Evolutionary conservation across 1,140 invertebrate species (phyloP).

Genomic region (Atopsyche davidsoni): DNA sequence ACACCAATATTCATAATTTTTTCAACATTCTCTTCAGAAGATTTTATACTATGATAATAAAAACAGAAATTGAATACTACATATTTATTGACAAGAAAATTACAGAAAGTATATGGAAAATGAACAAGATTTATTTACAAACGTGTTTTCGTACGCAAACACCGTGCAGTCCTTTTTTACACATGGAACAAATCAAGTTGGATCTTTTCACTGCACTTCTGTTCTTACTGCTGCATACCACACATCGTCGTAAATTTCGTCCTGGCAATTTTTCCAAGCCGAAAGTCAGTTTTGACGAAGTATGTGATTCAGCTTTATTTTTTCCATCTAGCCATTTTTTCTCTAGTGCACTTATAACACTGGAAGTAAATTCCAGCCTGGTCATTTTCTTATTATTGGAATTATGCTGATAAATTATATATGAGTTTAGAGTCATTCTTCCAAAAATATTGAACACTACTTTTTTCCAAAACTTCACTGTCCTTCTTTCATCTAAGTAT

Average conservation of each 20-base stretch:
- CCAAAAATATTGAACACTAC: slow-evolving; percentile 30
- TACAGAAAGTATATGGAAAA: too few species aligned
- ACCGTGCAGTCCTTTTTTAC: too few species aligned
- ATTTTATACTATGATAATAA: too few species aligned
- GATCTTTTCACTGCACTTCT: too few species aligned
- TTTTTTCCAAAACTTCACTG: slow-evolving; percentile 32
- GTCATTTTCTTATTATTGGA: slow-evolving; percentile 17
- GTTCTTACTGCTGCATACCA: slow-evolving; percentile 25
- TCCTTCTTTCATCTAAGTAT: slow-evolving; percentile 31
- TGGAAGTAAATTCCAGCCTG: slow-evolving; percentile 31
- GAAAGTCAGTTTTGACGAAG: slow-evolving; percentile 9
- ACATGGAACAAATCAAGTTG: too few species aligned
- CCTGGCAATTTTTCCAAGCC: slow-evolving; percentile 26
- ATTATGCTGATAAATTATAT: slow-evolving; percentile 29
- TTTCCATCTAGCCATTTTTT: slow-evolving; percentile 21
- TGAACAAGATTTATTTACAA: too few species aligned
- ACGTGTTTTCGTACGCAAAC: too few species aligned
- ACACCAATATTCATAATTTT: too few species aligned
- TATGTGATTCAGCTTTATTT: slow-evolving; percentile 3
- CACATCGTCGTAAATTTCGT: slow-evolving; percentile 23
- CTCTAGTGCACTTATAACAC: slow-evolving; percentile 23
- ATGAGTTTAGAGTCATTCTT: slow-evolving; percentile 31
- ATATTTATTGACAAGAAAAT: too few species aligned
- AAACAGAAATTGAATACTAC: too few species aligned
- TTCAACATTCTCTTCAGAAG: too few species aligned